A percentile compares a stretch with the other conserved stretches of the same genome.
Evolutionary conservation across 2,888 invertebrate species (phyloP).

Genomic region (Dynastes tityus): DNA sequence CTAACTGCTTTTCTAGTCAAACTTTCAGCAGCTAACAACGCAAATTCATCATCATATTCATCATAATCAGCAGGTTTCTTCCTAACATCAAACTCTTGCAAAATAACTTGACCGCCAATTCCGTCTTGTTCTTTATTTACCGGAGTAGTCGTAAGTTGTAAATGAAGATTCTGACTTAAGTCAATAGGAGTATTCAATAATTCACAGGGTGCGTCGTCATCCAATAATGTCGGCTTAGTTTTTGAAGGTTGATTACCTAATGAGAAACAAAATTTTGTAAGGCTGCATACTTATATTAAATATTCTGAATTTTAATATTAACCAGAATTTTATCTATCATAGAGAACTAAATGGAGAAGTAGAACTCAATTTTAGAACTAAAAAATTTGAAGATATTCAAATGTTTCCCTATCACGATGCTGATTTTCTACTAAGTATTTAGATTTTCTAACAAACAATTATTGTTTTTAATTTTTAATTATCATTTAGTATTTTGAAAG

Average conservation of each 20-base stretch:
- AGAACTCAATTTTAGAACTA: no score
- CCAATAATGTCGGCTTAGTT: slow-evolving; percentile 78
- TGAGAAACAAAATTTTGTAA: slow-evolving; percentile 1
- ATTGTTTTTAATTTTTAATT: no score
- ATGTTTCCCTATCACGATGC: no score
- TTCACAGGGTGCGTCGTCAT: slow-evolving; percentile 81
- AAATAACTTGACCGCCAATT: slow-evolving; percentile 57
- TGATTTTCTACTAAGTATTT: neutral
- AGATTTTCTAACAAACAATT: neutral
- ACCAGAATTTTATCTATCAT: no score
- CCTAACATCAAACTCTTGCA: slow-evolving; percentile 71
- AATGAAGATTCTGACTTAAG: slow-evolving; percentile 76
- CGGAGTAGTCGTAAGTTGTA: slow-evolving; percentile 48
- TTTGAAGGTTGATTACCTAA: slow-evolving; percentile 53
- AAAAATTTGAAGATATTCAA: no score
- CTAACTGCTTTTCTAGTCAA: slow-evolving; percentile 74
- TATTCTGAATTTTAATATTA: no score
- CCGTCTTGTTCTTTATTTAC: slow-evolving; percentile 49
- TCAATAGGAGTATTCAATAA: slow-evolving; percentile 81
- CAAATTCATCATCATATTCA: slow-evolving; percentile 81
- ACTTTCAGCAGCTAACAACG: slow-evolving; percentile 84
- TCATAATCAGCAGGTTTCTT: slow-evolving; percentile 68
- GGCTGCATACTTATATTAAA: no score
- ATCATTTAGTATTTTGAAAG: no score
- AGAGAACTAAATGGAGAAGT: no score